Base-by-base conservation (phyloP, 2,113 vertebrate species). In the Coturnix japonica region DNA sequence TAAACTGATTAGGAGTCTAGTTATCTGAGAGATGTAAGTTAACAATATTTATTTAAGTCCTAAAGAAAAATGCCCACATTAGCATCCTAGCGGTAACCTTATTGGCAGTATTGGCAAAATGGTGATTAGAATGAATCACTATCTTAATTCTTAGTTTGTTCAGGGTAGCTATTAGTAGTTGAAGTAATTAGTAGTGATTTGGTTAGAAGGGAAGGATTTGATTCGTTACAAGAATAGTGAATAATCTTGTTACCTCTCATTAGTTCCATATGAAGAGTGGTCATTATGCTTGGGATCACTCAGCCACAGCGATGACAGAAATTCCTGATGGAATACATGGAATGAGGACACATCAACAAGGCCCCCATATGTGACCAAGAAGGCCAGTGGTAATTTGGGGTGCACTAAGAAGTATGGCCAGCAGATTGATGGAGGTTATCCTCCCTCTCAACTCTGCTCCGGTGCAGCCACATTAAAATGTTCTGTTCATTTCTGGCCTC, bases 71-170 rank as follows among this genome's bases (percentile, higher is more conserved):
- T 33, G 23, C 31, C 26, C 12, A 11, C 41, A 8, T 77, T 88
- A 37, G 25, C 49, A 60, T 81, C 23, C 25, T 43, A 54, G 46
- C 54, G 63, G 63, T 70, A 89, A 51, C 22, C 11, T 59, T 89
- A 94, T 77, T 51, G 67, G 35, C 49, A 87, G 26, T 87, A 94
- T 91, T 79, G 85, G 67, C 64, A 23, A 81, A 65, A 13, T 16
- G 49, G 28, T 70, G 64, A 91, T 92, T 87, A 73, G 63, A 95
- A 80, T 65, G 8, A 35, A 94, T 87, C 10, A 35, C 84, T 37
- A 79, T 54, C 41, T 70, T 69, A 79, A 79, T 85, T 87, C 41
- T 46, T 37, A 59, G 43, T 60, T 76, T 66, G 19, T 85, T 76
- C 0, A 2, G 54, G 4, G 28, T 91, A 85, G 60, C n/a, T 92